Conservation (phyloP, 2,888 invertebrate species). For the Lochmaea capreae region DNA sequence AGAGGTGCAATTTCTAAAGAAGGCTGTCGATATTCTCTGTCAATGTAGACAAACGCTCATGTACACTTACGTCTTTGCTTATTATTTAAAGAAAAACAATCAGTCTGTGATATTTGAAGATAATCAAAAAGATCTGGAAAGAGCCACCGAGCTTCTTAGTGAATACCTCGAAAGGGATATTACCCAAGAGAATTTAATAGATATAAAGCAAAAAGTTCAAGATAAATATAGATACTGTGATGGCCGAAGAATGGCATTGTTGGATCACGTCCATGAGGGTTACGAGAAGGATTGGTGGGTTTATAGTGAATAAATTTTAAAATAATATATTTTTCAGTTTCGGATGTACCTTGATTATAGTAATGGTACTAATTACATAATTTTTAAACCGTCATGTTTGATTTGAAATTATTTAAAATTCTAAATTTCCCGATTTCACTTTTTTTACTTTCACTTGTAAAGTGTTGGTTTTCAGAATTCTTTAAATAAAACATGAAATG, state of each 20-base stretch:
- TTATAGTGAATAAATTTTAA: constrained; percentile 80
- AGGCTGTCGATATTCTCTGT: constrained; percentile 97
- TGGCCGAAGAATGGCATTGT: constrained; percentile 91
- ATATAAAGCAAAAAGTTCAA: constrained; percentile 99
- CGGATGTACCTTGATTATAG: constrained; percentile 37
- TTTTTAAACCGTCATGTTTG: constrained; percentile 38
- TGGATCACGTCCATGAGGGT: constrained; percentile 98
- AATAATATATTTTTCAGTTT: constrained; percentile 25
- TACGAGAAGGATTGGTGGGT: constrained; percentile 99
- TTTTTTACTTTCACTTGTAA: no score
- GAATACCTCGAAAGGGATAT: constrained; percentile 98
- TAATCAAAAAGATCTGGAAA: constrained; percentile 98
- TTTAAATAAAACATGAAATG: no score
- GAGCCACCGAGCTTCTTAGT: constrained; percentile 97
- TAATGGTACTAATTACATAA: constrained; percentile 39
- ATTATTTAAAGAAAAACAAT: constrained; percentile 97
- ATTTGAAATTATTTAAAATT: constrained; percentile 22
- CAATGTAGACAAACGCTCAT: constrained; percentile 97
- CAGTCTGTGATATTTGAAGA: constrained; percentile 99
- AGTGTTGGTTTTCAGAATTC: no score
- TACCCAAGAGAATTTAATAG: constrained; percentile 95
- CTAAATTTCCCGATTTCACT: no score
- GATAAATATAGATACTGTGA: constrained; percentile 99
- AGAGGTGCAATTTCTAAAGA: constrained; percentile 98
- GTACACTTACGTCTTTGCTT: constrained; percentile 99